phyloP scores from a whole-genome alignment of 2,113 vertebrate species.

The Bostrychus sinensis region DNA sequence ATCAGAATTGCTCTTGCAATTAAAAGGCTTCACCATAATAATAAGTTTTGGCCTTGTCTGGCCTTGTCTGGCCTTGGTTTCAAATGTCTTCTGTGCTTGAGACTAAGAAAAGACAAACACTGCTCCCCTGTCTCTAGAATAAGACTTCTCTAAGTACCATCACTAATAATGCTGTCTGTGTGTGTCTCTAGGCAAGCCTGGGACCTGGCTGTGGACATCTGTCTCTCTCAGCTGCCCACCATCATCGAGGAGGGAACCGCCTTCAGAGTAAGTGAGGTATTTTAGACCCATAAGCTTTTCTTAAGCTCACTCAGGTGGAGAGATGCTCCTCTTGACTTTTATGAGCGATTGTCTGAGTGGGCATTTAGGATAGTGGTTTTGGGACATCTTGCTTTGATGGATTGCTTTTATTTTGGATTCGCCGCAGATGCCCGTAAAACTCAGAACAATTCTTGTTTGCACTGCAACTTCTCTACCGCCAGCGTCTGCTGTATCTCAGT shows the following conservation, averaged over 20 bases:
- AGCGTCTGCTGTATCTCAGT: slow-evolving; percentile 36
- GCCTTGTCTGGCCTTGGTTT: too few species aligned
- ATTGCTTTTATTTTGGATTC: slow-evolving; percentile 28
- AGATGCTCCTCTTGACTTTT: slow-evolving; percentile 3
- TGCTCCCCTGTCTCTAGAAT: background rate
- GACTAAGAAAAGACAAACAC: background rate
- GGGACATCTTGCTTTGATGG: slow-evolving; percentile 38
- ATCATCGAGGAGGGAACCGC: slow-evolving; percentile 98
- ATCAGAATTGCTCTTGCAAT: too few species aligned
- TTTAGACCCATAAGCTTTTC: background rate
- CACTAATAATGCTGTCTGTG: slow-evolving; percentile 14
- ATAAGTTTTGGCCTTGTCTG: too few species aligned
- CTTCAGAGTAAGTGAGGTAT: slow-evolving; percentile 88
- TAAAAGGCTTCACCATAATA: too few species aligned
- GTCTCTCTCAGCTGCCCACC: slow-evolving; percentile 96
- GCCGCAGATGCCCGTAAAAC: slow-evolving; percentile 28
- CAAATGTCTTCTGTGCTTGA: too few species aligned
- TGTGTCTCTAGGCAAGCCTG: slow-evolving; percentile 90
- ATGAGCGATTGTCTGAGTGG: background rate
- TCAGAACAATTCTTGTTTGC: slow-evolving; percentile 35
- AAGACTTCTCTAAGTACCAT: background rate
- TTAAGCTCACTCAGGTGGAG: background rate
- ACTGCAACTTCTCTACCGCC: slow-evolving; percentile 29
- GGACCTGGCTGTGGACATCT: slow-evolving; percentile 98
- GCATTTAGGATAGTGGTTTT: slow-evolving; percentile 4